Conservation (phyloP, 1,140 invertebrate genomes). For the Adelges cooleyi region DNA sequence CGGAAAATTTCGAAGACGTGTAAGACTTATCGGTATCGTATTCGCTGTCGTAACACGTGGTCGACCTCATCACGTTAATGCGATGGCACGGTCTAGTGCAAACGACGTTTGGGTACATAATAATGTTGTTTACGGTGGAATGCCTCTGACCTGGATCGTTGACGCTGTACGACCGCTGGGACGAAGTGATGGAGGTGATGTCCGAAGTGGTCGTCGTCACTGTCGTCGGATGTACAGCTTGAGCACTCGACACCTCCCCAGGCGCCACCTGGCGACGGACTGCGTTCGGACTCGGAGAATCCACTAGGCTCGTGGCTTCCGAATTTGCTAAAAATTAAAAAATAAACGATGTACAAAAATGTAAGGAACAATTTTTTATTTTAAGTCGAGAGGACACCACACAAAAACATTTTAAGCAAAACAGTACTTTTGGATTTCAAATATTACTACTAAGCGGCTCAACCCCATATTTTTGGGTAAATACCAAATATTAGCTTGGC, state of each 20-base stretch:
- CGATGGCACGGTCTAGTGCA: conserved; percentile 15
- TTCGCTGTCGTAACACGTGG: not conserved
- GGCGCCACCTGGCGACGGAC: conserved; percentile 16
- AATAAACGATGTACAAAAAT: too few relatives aligned
- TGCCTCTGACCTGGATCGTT: conserved; percentile 36
- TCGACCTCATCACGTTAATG: conserved; percentile 12
- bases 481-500: too few relatives aligned
- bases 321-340: conserved; percentile 18
- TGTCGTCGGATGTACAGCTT: conserved; percentile 26
- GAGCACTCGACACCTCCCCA: conserved; percentile 21
- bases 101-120: conserved; percentile 22
- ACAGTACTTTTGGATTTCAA: too few relatives aligned
- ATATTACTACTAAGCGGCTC: too few relatives aligned
- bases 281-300: conserved; percentile 36
- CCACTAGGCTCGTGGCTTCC: conserved; percentile 33
- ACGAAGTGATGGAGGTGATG: conserved; percentile 30
- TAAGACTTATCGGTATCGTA: conserved; percentile 23
- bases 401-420: too few relatives aligned
- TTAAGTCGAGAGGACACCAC: too few relatives aligned
- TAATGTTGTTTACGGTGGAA: conserved; percentile 26
- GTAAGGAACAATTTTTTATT: too few relatives aligned
- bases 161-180: conserved; percentile 25
- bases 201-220: conserved; percentile 30
- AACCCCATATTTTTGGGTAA: too few relatives aligned
- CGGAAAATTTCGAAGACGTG: conserved; percentile 6